Evolutionary conservation across 2,113 vertebrate genomes (phyloP), one percentile per base, ranked within the genome.

Genomic region (Melospiza melodia): DNA sequence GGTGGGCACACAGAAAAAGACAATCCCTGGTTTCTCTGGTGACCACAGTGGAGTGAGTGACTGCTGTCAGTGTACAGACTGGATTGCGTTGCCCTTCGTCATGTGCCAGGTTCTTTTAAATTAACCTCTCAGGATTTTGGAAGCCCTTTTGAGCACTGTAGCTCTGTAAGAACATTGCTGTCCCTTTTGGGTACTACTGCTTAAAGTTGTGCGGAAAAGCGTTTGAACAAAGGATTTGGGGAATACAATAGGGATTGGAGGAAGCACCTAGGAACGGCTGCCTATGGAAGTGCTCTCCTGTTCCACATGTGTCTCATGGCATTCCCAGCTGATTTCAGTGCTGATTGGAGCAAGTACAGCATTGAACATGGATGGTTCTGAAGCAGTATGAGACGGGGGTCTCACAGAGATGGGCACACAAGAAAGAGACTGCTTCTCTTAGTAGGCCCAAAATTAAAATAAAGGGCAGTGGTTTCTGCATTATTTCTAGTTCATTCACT

Each of bases 221-320:
- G 0, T 52, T 52, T 67, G 88, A 95, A 97, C 96, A 97, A 97
- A 97, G 95, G 92, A 11, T 79, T 93, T 90, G 72, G 81, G 85
- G 57, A 86, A 11, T 77, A 88, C 78, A 71, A 4, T 43, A 76
- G 77, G 79, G 55, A 25, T 62, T 44, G 28, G 79, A 75, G 52
- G 91, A 59, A 86, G 87, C 61, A 37, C 78, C 62, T 25, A 43
- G 44, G 35, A 75, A n/a, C 37, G 61, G 28, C 39, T 27, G 76
- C 57, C 61, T 39, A 4, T 41, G 12, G 51, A 62, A 71, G 35
- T 55, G 68, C 35, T 89, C 15, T 72, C 17, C 27, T 61, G 9
- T 55, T 87, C 46, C 77, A 57, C 43, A 21, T 58, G 51, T 73
- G 49, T 63, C 55, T 83, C 30, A 3, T 87, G 76, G 35, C 43